Conservation (phyloP, 2,888 invertebrate species). For the Andrena praecox region DNA sequence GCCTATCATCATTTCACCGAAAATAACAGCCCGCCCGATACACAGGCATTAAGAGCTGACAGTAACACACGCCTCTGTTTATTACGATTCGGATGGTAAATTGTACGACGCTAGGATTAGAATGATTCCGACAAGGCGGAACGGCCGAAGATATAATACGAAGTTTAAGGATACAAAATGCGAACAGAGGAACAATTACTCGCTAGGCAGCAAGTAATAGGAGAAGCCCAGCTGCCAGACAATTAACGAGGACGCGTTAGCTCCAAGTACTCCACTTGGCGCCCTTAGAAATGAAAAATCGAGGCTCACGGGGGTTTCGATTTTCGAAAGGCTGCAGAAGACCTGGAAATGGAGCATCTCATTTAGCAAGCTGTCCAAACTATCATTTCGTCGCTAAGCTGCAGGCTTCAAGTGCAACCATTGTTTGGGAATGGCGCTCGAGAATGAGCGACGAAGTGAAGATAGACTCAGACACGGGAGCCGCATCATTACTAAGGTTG, state of each 20-base stretch:
- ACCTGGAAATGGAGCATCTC: conserved; percentile 75
- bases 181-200: conserved; percentile 33
- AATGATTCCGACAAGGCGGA: conserved; percentile 19
- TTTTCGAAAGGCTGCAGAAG: conserved; percentile 68
- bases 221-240: conserved; percentile 54
- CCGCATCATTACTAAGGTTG: conserved; percentile 80
- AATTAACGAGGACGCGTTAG: conserved; percentile 56
- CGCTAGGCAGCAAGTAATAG: conserved; percentile 38
- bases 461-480: conserved; percentile 75
- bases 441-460: conserved; percentile 77
- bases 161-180: conserved; percentile 10
- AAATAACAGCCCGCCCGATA: too few species aligned
- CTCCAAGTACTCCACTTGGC: conserved; percentile 46
- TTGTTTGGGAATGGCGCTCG: conserved; percentile 79
- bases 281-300: conserved; percentile 62
- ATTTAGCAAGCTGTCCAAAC: conserved; percentile 80
- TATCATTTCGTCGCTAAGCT: conserved; percentile 78
- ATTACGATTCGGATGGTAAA: neutral
- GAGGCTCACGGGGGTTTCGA: conserved; percentile 61
- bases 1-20: too few species aligned
- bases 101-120: neutral
- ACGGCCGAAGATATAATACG: neutral
- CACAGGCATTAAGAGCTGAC: too few species aligned
- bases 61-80: neutral
- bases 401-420: conserved; percentile 77